Percentiles rank a stretch among this genome's conserved stretches.
These are phyloP conservation scores for Ctenoplectra terminalis DNA, from an alignment of 1,140 invertebrate genomes.

Conservation along the genomic window DNA sequence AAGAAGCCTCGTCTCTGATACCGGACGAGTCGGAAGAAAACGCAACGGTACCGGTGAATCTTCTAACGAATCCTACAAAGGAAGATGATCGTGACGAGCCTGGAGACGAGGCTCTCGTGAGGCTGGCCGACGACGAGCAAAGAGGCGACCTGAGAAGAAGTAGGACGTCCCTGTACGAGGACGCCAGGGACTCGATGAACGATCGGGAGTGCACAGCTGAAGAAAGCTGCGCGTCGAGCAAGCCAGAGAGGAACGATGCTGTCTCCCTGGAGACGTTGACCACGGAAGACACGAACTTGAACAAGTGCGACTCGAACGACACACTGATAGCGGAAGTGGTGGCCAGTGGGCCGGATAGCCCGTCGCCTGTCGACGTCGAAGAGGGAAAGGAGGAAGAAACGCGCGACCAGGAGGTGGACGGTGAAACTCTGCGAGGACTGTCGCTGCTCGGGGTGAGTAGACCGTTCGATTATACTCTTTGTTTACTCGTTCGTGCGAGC, in stretches of 20 bases:
- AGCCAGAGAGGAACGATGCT: conserved; percentile 34
- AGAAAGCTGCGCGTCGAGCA: conserved; percentile 1
- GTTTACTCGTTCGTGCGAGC: not conserved
- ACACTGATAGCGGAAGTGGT: conserved; percentile 76
- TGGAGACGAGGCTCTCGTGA: conserved; percentile 26
- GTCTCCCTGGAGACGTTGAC: conserved; percentile 49
- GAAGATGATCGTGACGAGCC: conserved; percentile 10
- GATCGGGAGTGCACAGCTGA: conserved; percentile 26
- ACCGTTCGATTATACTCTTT: not conserved
- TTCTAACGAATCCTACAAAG: conserved; percentile 23
- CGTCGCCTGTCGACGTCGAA: not conserved
- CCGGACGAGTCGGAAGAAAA: conserved; percentile 44
- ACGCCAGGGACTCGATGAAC: conserved; percentile 63
- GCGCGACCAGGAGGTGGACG: not conserved
- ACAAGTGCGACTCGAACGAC: conserved; percentile 79
- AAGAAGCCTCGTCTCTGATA: not conserved
- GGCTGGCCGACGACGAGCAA: conserved; percentile 52
- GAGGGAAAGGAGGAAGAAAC: conserved; percentile 18
- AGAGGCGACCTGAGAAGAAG: conserved; percentile 58
- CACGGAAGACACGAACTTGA: conserved; percentile 66
- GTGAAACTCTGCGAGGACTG: not conserved
- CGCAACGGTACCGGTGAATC: rapidly evolving
- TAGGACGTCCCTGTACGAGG: conserved; percentile 71
- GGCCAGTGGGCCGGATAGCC: conserved; percentile 29
- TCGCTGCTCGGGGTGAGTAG: conserved; percentile 51